phyloP scores from a whole-genome alignment of 1,140 invertebrate genomes.

The Drosophila lacteicornis region DNA sequence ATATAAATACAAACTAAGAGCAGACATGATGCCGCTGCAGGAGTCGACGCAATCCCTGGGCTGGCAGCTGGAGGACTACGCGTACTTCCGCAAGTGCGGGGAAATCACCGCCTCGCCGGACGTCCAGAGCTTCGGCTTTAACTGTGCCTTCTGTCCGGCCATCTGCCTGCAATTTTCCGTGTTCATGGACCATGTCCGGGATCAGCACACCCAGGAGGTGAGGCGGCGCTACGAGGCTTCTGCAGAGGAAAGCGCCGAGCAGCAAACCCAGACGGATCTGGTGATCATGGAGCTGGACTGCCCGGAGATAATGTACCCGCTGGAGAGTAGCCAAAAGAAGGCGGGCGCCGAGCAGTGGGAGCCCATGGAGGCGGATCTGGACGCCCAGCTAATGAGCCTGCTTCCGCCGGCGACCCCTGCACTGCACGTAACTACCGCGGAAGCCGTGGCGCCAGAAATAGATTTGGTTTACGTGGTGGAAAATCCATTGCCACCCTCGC shows the following conservation, averaged over 20 bases:
- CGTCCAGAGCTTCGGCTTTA: slow-evolving; percentile 77
- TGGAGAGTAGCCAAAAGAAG: slow-evolving; percentile 14
- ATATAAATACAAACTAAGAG: not conserved
- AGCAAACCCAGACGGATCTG: slow-evolving; percentile 68
- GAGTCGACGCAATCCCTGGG: slow-evolving; percentile 50
- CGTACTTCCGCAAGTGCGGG: slow-evolving; percentile 76
- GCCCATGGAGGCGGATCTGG: slow-evolving; percentile 22
- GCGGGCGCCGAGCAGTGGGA: slow-evolving; percentile 1
- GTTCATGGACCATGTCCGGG: slow-evolving; percentile 73
- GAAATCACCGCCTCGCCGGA: slow-evolving; percentile 80
- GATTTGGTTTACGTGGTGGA: slow-evolving; percentile 77
- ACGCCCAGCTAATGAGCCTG: slow-evolving; percentile 45
- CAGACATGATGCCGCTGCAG: slow-evolving; percentile 60
- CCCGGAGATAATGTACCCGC: slow-evolving; percentile 31
- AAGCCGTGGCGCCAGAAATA: slow-evolving; percentile 55
- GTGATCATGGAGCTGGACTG: slow-evolving; percentile 63
- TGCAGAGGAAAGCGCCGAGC: slow-evolving; percentile 46
- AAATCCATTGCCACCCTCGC: slow-evolving; percentile 74
- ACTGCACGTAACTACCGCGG: slow-evolving; percentile 24
- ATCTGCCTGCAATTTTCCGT: slow-evolving; percentile 79
- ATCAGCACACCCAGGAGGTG: slow-evolving; percentile 71
- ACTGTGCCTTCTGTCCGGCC: slow-evolving; percentile 75
- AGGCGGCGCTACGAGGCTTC: slow-evolving; percentile 58
- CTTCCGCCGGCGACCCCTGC: slow-evolving; percentile 26
- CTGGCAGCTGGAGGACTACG: slow-evolving; percentile 74